Evolutionary conservation across 2,113 vertebrate species (phyloP).

Genomic region (Channa argus): DNA sequence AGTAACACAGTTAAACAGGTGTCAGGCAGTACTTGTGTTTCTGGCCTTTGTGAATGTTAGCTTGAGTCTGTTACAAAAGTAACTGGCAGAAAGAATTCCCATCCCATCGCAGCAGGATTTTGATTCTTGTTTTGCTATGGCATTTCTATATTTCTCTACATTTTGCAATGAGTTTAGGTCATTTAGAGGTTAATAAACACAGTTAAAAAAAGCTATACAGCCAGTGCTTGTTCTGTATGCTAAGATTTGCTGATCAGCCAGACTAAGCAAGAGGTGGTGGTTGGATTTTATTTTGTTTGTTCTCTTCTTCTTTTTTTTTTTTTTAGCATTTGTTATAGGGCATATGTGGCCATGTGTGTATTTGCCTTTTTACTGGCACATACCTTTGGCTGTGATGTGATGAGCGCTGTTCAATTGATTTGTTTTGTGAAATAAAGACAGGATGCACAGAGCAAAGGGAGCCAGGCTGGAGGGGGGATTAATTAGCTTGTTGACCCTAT

Average conservation of each 20-base stretch:
- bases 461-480: slow-evolving; percentile 13
- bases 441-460: slow-evolving; percentile 27
- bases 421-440: slow-evolving; percentile 17
- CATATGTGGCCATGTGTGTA: slow-evolving; percentile 36
- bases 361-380: slow-evolving; percentile 37
- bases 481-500: slow-evolving; percentile 14
- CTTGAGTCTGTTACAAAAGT: slow-evolving; percentile 36
- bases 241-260: slow-evolving; percentile 31
- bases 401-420: slow-evolving; percentile 25
- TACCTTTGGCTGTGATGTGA: slow-evolving; percentile 45
- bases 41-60: slow-evolving; percentile 11
- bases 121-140: slow-evolving; percentile 10
- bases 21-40: slow-evolving; percentile 27
- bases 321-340: slow-evolving; percentile 17
- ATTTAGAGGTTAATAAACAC: slow-evolving; percentile 28
- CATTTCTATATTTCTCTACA: slow-evolving; percentile 22
- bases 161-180: slow-evolving; percentile 37
- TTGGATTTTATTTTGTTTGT: slow-evolving; percentile 1
- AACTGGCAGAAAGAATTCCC: slow-evolving; percentile 44
- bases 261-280: slow-evolving; percentile 27
- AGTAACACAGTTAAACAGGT: slow-evolving; percentile 20
- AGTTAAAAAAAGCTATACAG: slow-evolving; percentile 19
- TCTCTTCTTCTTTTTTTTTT: no score
- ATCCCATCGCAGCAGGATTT: slow-evolving; percentile 32
- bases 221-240: slow-evolving; percentile 14